A percentile compares a stretch with the other conserved stretches of the same genome.
phyloP scores from a whole-genome alignment of 2,797 vertebrate species.

The Enteromius thamalakanensis region DNA sequence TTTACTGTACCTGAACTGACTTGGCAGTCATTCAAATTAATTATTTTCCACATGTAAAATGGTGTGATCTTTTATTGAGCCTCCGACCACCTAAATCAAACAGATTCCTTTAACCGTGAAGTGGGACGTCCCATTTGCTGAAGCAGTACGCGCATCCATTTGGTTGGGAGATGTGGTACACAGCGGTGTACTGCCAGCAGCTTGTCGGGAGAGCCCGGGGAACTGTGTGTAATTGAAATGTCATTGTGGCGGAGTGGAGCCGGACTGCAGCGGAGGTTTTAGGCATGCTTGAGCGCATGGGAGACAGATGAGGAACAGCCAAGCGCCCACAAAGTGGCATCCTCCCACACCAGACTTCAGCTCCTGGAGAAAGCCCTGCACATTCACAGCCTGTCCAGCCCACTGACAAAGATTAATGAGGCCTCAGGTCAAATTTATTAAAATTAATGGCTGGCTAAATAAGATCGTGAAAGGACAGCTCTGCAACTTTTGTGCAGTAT shows the following conservation, averaged over 20 bases:
- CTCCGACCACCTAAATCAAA: constrained; percentile 21
- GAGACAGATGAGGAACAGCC: constrained; percentile 77
- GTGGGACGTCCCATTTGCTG: constrained; percentile 11
- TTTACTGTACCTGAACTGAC: background rate
- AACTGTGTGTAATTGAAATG: constrained; percentile 81
- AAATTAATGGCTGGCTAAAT: constrained; percentile 74
- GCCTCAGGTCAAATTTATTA: constrained; percentile 71
- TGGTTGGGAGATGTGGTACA: constrained; percentile 40
- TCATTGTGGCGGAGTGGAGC: constrained; percentile 77
- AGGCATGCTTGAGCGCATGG: constrained; percentile 74
- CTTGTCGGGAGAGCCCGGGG: constrained; percentile 72
- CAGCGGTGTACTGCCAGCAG: constrained; percentile 69
- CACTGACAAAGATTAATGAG: constrained; percentile 75
- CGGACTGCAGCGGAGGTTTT: constrained; percentile 76
- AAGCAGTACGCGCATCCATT: constrained; percentile 25
- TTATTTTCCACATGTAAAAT: background rate
- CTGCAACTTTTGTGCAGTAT: constrained; percentile 42
- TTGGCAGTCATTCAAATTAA: constrained; percentile 7
- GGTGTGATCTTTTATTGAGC: constrained; percentile 21
- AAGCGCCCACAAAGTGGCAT: constrained; percentile 73
- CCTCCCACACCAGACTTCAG: constrained; percentile 45
- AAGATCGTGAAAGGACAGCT: constrained; percentile 65
- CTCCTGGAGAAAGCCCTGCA: constrained; percentile 38
- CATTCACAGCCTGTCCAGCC: constrained; percentile 25
- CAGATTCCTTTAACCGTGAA: constrained; percentile 16